A percentile compares a stretch with the other conserved stretches of the same genome.
Conservation (phyloP, 2,113 vertebrate species). For the human region GRCh38 chr5:153729501-153730000, state of each 20-base stretch:
- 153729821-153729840: constrained; percentile 28
- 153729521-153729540: constrained; percentile 65
- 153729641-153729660: constrained; percentile 13
- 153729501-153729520: constrained; percentile 6
- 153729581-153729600: constrained; percentile 28
- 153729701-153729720: background rate
- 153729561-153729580: constrained; percentile 30
- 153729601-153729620: constrained; percentile 39
- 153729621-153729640: constrained; percentile 43
- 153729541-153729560: constrained; percentile 37
- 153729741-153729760: constrained; percentile 38
- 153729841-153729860: background rate
- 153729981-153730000: background rate
- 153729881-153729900: background rate
- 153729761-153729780: constrained; percentile 56
- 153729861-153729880: background rate
- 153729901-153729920: background rate
- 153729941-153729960: background rate
- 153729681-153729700: constrained; percentile 48
- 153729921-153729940: background rate
- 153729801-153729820: background rate
- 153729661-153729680: constrained; percentile 35
- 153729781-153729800: constrained; percentile 42
- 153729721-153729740: background rate
- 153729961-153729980: background rate